A percentile compares a stretch with the other conserved stretches of the same genome.
Conservation (phyloP, 2,113 vertebrate species). For the Corapipo altera region DNA sequence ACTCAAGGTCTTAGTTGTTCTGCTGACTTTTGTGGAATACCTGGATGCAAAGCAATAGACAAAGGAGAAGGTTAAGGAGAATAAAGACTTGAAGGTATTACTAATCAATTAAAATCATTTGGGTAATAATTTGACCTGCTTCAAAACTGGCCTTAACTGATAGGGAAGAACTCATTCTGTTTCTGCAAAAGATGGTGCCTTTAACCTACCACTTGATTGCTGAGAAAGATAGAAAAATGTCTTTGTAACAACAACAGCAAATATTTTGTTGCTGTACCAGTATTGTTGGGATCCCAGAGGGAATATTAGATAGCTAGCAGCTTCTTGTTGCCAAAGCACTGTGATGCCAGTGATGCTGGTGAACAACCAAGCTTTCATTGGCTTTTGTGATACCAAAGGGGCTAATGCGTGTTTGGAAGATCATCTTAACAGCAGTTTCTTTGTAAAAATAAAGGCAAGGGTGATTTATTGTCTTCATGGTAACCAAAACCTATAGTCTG, state of each 20-base stretch:
- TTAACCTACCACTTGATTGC: background rate
- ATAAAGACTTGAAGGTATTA: background rate
- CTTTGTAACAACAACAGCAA: background rate
- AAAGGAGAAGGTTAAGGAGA: background rate
- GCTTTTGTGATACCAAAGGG: background rate
- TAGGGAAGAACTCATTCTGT: background rate
- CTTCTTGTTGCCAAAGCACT: background rate
- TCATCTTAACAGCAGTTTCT: background rate
- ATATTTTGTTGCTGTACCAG: background rate
- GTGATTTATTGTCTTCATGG: background rate
- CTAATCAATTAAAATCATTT: background rate
- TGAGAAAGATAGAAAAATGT: background rate
- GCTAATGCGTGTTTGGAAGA: background rate
- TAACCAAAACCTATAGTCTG: background rate
- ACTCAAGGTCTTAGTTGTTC: background rate
- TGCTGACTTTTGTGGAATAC: background rate
- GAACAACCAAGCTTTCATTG: background rate
- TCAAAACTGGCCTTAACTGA: background rate
- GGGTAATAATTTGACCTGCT: background rate
- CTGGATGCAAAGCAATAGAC: background rate
- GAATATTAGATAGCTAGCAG: background rate
- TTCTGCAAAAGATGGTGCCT: background rate
- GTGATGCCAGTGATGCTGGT: background rate
- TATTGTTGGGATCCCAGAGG: background rate
- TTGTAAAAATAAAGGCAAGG: background rate